A percentile compares a stretch with the other conserved stretches of the same genome.
These are phyloP conservation scores for Centropus bengalensis DNA, from an alignment of 2,113 vertebrate species.

Conservation along the genomic window DNA sequence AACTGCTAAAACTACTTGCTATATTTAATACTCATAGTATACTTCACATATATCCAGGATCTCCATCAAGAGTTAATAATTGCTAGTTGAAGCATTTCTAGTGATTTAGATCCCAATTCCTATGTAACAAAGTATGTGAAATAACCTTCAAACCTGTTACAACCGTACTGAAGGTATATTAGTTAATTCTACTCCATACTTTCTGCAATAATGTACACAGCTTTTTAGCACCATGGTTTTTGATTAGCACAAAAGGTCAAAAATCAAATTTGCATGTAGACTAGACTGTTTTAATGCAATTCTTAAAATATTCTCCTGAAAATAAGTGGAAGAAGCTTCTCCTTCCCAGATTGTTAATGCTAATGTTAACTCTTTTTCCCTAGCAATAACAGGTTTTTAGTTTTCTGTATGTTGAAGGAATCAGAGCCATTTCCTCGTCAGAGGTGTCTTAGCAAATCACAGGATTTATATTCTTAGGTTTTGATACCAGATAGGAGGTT, in stretches of 20 bases:
- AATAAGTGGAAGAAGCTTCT: constrained; percentile 53
- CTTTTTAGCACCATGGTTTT: constrained; percentile 50
- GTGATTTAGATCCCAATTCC: constrained; percentile 5
- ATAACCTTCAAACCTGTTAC: constrained; percentile 28
- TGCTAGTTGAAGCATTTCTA: not conserved
- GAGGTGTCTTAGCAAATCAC: constrained; percentile 55
- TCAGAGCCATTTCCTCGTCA: constrained; percentile 52
- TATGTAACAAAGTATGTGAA: not conserved
- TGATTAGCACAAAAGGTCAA: constrained; percentile 69
- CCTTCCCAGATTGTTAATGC: constrained; percentile 31
- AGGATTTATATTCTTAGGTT: constrained; percentile 67
- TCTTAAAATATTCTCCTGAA: constrained; percentile 59
- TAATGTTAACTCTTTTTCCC: constrained; percentile 42
- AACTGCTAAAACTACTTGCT: not conserved
- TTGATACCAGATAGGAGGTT: constrained; percentile 48
- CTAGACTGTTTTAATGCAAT: constrained; percentile 70
- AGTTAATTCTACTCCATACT: constrained; percentile 47
- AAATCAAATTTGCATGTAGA: constrained; percentile 62
- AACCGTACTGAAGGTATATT: constrained; percentile 39
- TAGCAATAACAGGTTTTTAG: constrained; percentile 27
- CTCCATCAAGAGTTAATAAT: constrained; percentile 29
- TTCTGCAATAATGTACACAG: constrained; percentile 57
- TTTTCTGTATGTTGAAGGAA: constrained; percentile 5
- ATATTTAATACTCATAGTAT: not conserved
- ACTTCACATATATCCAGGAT: not conserved